Conservation (phyloP, 2,113 vertebrate species). For the Callorhinus ursinus region DNA sequence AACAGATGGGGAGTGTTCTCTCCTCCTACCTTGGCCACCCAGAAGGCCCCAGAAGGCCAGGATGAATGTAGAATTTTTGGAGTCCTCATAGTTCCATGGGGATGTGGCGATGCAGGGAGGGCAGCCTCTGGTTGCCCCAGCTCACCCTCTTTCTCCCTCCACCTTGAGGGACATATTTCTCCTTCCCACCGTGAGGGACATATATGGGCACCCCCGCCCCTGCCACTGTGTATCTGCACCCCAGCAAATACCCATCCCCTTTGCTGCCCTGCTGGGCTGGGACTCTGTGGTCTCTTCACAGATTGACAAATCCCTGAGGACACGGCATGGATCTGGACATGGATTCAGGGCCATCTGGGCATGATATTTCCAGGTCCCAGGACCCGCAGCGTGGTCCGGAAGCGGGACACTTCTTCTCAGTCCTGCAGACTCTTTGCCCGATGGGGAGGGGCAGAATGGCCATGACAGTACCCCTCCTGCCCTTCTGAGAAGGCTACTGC, state of each 20-base stretch:
- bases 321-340: not conserved
- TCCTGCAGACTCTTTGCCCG: not conserved
- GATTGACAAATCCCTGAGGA: not conserved
- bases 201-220: fast-evolving
- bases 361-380: not conserved
- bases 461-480: too few relatives aligned
- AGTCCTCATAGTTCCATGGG: not conserved
- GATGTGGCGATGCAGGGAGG: not conserved
- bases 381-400: not conserved
- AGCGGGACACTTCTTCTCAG: fast-evolving
- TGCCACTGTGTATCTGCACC: not conserved
- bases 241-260: not conserved
- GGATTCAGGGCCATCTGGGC: not conserved
- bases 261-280: not conserved
- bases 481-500: not conserved
- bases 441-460: not conserved
- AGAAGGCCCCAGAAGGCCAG: not conserved
- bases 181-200: not conserved
- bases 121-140: not conserved
- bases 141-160: not conserved
- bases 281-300: not conserved
- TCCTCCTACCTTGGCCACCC: not conserved
- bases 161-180: too few relatives aligned
- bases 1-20: not conserved
- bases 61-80: not conserved